Base-by-base conservation (phyloP, 2,888 invertebrate species). In the Ischnus inquisitorius region DNA sequence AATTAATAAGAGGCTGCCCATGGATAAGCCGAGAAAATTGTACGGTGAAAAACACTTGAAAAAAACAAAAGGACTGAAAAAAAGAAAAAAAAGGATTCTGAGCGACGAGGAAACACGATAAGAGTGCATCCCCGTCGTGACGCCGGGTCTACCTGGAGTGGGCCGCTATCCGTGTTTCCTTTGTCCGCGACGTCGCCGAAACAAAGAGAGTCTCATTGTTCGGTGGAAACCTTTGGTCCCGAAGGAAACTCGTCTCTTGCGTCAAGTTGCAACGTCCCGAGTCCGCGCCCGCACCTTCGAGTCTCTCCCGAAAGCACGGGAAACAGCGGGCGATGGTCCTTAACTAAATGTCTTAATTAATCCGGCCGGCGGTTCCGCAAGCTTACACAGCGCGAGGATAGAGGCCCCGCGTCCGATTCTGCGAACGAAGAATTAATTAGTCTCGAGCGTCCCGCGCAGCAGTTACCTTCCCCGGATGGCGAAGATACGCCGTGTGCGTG, bases 341-440 rank as follows among this genome's bases (percentile, higher is more conserved):
- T 79, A 76, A 86, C 85, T 75, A 76, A 87, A 88, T 84, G 86
- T 86, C 87, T 88, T 89, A 88, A 90, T 89, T 88, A 89, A 88
- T 87, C 84, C 85, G 75, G 74, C 85, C 54, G 62, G 74, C 79
- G 62, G 65, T 67, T 82, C 71, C 25, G 54, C 34, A 65, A 54
- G 48, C 48, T 57, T 48, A 62, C 69, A 60, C 68, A 68, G 60
- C 39, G 69, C 60, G 19, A 46, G 54, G 3, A 8, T 8, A 62
- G 62, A n/a, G n/a, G n/a, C n/a, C 60, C 60, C 62, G 80, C 74
- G 54, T 82, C 79, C 78, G 84, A 79, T 82, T 79, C 82, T 80
- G 69, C 62, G 41, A 78, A 46, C 82, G 78, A 67, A 68, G 68
- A 87, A 85, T 85, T 85, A 87, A 87, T 87, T 86, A 85, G 74